Conservation (phyloP, 1,140 invertebrate species). For the Anadara kagoshimensis region DNA sequence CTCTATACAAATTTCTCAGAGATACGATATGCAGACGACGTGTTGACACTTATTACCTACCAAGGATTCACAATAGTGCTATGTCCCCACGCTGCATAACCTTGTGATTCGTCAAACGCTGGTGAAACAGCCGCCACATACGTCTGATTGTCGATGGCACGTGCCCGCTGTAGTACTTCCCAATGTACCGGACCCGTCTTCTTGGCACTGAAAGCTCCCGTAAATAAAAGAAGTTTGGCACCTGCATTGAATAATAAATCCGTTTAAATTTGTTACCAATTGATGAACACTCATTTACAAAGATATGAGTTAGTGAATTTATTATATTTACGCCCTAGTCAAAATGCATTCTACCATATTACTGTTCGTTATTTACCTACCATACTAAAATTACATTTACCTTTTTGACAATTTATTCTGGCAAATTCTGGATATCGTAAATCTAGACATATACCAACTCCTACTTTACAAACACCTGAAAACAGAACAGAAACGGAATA, state of each 20-base stretch:
- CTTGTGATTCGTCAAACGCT: background rate
- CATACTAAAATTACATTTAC: too few relatives aligned
- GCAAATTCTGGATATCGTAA: slow-evolving; percentile 10
- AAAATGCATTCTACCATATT: background rate
- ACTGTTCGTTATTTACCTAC: too few relatives aligned
- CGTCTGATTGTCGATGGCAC: slow-evolving; percentile 16
- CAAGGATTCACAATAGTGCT: slow-evolving; percentile 4
- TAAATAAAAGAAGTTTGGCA: background rate
- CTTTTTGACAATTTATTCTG: slow-evolving; percentile 3
- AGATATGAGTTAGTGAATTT: background rate
- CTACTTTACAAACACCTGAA: slow-evolving; percentile 6
- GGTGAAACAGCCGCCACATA: slow-evolving; percentile 5
- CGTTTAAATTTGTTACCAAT: background rate
- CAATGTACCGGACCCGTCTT: slow-evolving; percentile 10
- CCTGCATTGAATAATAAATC: background rate
- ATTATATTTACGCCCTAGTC: background rate
- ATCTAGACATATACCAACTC: slow-evolving; percentile 11
- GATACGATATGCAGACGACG: too few relatives aligned
- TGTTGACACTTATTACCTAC: background rate
- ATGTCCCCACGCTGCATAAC: slow-evolving; percentile 4
- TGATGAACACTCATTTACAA: background rate
- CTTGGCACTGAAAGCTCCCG: background rate
- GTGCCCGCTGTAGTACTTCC: slow-evolving; percentile 11
- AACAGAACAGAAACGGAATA: background rate
- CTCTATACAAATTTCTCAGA: too few relatives aligned